Conservation (phyloP, 2,113 vertebrate genomes). For the Peromyscus leucopus region DNA sequence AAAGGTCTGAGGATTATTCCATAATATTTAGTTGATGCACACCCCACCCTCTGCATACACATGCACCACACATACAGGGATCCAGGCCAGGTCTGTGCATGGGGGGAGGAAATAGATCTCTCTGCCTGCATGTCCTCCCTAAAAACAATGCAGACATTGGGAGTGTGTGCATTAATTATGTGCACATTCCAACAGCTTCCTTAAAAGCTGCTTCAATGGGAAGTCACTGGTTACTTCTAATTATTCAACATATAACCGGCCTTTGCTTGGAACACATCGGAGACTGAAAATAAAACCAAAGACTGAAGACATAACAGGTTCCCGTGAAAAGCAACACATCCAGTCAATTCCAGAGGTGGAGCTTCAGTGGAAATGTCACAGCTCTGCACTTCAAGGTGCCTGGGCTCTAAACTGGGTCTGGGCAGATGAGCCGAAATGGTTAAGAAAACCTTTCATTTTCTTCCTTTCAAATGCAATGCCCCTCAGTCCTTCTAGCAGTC, state of each 20-base stretch:
- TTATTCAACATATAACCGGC: neutral
- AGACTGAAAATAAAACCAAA: neutral
- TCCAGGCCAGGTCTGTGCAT: neutral
- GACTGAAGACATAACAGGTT: neutral
- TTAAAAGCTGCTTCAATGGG: neutral
- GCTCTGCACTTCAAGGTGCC: neutral
- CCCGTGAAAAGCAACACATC: neutral
- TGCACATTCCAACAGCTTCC: neutral
- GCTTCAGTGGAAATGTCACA: neutral
- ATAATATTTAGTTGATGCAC: neutral
- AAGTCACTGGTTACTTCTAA: neutral
- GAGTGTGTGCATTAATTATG: neutral
- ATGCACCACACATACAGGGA: neutral
- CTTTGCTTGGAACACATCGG: neutral
- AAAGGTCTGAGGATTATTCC: conserved; percentile 33
- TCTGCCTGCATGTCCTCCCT: neutral
- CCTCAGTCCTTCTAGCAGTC: conserved; percentile 55
- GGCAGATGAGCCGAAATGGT: conserved; percentile 52
- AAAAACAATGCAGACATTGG: neutral
- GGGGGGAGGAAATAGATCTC: neutral
- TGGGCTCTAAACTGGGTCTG: conserved; percentile 8
- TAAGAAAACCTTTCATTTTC: conserved; percentile 62
- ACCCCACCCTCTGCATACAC: neutral
- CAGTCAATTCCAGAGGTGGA: neutral
- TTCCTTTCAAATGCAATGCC: conserved; percentile 59